These are phyloP conservation scores for Astropecten irregularis DNA, from an alignment of 53 echinoderm and acorn worm species.

Conservation along the genomic window DNA sequence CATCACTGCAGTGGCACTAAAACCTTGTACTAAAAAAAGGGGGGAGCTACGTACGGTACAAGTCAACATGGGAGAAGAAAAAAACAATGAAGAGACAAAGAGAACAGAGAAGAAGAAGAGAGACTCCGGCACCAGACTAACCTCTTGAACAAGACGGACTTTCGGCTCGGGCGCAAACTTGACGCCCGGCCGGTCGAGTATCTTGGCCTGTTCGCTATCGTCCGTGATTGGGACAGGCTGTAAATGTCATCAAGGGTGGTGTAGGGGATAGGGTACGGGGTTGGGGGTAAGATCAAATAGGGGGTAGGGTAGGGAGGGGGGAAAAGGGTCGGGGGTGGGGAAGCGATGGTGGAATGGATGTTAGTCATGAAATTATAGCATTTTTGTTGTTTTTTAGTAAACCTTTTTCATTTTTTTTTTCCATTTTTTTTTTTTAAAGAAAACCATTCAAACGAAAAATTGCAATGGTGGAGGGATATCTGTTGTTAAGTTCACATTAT, in stretches of 20 bases:
- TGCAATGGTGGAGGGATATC: not conserved
- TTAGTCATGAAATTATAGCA: conserved; percentile 52
- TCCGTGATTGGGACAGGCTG: conserved; percentile 38
- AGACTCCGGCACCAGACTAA: conserved; percentile 67
- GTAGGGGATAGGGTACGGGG: conserved; percentile 1
- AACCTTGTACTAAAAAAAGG: no score
- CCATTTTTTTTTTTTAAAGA: no score
- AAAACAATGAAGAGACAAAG: no score
- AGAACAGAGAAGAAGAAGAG: no score
- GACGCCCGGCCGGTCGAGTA: conserved; percentile 65
- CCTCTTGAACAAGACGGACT: conserved; percentile 94
- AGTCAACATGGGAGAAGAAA: no score
- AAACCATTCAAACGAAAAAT: conserved; percentile 27
- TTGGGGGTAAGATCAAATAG: conserved; percentile 10
- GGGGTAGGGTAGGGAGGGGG: conserved; percentile 2
- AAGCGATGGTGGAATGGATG: conserved; percentile 56
- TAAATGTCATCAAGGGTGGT: conserved; percentile 21
- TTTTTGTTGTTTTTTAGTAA: not conserved
- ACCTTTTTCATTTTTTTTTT: not conserved
- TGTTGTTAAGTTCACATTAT: not conserved
- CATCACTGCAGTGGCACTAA: no score
- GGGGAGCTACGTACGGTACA: no score
- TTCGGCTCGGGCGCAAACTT: conserved; percentile 99
- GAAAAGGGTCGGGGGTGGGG: conserved; percentile 15
- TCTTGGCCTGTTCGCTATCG: conserved; percentile 22